phyloP scores from a whole-genome alignment of 2,797 vertebrate genomes.

The Halcyon leucocephala region DNA sequence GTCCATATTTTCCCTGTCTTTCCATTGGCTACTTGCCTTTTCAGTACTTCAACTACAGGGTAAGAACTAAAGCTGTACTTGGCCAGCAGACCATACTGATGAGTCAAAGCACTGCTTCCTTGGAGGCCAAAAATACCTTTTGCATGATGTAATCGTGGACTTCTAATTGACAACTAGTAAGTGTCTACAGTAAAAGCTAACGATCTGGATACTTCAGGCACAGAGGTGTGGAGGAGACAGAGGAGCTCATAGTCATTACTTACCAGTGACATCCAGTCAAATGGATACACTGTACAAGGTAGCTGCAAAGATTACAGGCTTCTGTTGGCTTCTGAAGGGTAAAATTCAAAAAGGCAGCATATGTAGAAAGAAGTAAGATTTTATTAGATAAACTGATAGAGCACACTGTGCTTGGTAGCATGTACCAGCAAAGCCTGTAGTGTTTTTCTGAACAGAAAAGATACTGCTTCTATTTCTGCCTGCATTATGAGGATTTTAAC shows the following conservation, averaged over 20 bases:
- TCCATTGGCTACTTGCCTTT: conserved; percentile 1
- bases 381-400: background rate
- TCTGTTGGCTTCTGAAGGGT: background rate
- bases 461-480: background rate
- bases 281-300: background rate
- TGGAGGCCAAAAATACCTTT: background rate
- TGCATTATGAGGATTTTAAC: background rate
- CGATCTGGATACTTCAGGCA: background rate
- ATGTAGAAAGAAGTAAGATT: background rate
- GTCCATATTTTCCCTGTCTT: background rate
- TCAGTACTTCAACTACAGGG: background rate
- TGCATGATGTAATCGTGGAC: background rate
- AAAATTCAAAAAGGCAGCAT: background rate
- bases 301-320: background rate
- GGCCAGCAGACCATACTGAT: background rate
- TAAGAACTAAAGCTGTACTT: background rate
- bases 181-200: background rate
- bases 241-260: background rate
- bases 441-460: background rate
- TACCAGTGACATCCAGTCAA: background rate
- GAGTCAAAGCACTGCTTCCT: background rate
- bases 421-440: background rate
- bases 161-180: background rate
- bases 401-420: background rate
- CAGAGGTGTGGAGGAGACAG: background rate